Evolutionary conservation across 2,888 invertebrate genomes (phyloP), one percentile per base, ranked within the genome.

Genomic region (Octodonta nipae): DNA sequence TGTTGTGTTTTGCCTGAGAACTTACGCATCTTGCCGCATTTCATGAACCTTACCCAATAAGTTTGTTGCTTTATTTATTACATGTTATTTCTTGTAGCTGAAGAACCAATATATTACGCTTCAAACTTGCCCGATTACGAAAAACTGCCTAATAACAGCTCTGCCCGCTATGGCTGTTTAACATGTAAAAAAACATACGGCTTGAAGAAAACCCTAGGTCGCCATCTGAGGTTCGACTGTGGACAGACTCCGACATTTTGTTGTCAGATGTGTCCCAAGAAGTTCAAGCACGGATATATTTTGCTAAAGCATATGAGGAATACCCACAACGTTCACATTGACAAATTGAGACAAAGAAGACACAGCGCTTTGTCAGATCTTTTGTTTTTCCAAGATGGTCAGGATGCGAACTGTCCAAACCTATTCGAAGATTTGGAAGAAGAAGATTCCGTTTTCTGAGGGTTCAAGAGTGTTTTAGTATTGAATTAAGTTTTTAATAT

Each of bases 211-310:
- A 60, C 57, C 2, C 43, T 60, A 24, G 59, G 60, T 2, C 49
- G 65, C 16, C 67, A 68, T 46, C 52, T 60, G 33, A 55, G 63
- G 26, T 61, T 64, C 43, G 67, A 67, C 46, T 68, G 67, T 41
- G 65, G 65, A 1, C 55, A 55, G 34, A 52, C 45, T 32, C 60
- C 59, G 0, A 52, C 57, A 3, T 60, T 60, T 42, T 44, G 47
- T 3, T 59, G 59, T 36, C 52, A 57, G 26, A 38, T 56, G 28
- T 60, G 59, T 29, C 40, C 46, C 12, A 55, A 56, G 40, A 49
- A 51, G 25, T 56, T 55, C 40, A 56, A 55, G 34, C 58, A 58
- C 30, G 55, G 58, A 2, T 57, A 58, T 33, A 54, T 56, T 26
- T 35, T 57, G 16, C 35, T 58, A 32, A 56, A 56, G 33, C 58